Conservation (phyloP, 2,797 vertebrate genomes). For the Thamnophis elegans region DNA sequence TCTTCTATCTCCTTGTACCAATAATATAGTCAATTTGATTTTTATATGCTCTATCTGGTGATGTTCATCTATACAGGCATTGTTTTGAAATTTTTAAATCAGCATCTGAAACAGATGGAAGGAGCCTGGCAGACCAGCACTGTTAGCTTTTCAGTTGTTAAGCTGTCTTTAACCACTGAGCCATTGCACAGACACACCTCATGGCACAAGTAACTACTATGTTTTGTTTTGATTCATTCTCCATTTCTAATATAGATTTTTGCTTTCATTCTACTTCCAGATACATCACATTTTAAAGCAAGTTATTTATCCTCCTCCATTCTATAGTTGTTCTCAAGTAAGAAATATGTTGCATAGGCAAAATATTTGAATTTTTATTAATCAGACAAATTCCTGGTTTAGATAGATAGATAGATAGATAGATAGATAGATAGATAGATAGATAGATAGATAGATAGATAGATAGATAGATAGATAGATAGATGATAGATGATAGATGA, state of each 20-base stretch:
- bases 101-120: neutral
- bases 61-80: neutral
- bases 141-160: too few relatives aligned
- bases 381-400: constrained; percentile 16
- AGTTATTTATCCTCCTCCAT: neutral
- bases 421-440: too few relatives aligned
- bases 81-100: neutral
- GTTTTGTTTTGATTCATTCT: neutral
- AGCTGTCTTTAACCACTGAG: too few relatives aligned
- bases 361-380: constrained; percentile 25
- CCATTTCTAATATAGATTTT: neutral
- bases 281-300: neutral
- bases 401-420: too few relatives aligned
- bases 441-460: too few relatives aligned
- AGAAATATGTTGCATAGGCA: constrained; percentile 23
- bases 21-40: neutral
- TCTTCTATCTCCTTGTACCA: neutral
- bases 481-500: too few relatives aligned
- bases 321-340: constrained; percentile 24
- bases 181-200: too few relatives aligned
- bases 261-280: constrained; percentile 14
- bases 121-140: neutral
- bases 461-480: too few relatives aligned
- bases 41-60: neutral
- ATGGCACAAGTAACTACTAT: neutral